Percentiles rank a stretch among this genome's conserved stretches.
These are phyloP conservation scores for Ornithoptera priamus DNA, from an alignment of 2,888 invertebrate genomes.

Conservation along the genomic window DNA sequence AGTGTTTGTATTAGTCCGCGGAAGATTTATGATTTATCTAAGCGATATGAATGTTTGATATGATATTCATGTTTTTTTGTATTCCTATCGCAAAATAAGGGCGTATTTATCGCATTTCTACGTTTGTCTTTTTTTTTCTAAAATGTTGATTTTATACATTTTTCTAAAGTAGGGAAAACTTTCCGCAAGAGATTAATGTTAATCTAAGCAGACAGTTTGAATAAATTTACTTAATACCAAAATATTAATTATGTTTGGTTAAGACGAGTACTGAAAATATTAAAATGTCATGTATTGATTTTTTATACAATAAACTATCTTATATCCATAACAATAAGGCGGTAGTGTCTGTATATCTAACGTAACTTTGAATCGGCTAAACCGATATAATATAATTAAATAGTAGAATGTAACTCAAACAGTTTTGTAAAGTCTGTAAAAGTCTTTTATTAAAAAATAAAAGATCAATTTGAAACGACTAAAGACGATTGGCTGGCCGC, in stretches of 20 bases:
- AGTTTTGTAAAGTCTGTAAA: slow-evolving; percentile 3
- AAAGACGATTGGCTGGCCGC: slow-evolving; percentile 23
- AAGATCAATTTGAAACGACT: slow-evolving; percentile 21
- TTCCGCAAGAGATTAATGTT: no score
- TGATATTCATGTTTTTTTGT: slow-evolving; percentile 12
- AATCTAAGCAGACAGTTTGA: no score
- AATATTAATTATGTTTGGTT: no score
- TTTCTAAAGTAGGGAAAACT: no score
- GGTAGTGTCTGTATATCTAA: no score
- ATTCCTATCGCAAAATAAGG: neutral
- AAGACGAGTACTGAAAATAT: no score
- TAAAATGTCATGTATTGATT: no score
- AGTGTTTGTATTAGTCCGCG: slow-evolving; percentile 37
- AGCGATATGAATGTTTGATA: slow-evolving; percentile 19
- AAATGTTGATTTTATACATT: no score
- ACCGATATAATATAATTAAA: neutral
- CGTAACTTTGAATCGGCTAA: no score
- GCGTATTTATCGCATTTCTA: neutral
- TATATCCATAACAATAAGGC: no score
- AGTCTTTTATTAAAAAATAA: slow-evolving; percentile 19
- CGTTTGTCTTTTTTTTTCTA: neutral
- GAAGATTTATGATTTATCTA: slow-evolving; percentile 39
- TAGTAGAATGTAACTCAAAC: neutral
- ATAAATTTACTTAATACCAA: no score
- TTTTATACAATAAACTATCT: no score